These are phyloP conservation scores for Eupithecia exiguata DNA, from an alignment of 2,888 invertebrate species.

Conservation along the genomic window DNA sequence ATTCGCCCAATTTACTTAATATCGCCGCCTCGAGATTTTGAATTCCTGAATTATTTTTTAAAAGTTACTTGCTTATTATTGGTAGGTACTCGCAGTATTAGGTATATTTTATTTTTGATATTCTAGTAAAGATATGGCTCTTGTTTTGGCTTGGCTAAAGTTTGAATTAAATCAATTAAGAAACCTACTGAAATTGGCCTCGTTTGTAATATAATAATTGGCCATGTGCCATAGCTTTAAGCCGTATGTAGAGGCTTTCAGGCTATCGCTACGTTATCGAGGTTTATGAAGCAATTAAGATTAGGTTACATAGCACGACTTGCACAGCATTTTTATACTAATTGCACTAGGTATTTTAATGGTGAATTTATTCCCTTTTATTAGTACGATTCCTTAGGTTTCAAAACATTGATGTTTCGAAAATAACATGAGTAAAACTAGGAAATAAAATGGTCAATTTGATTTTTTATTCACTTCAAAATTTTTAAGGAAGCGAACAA, in stretches of 20 bases:
- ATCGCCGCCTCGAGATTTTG: too few relatives aligned
- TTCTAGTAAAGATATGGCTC: not conserved
- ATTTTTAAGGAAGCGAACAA: not conserved
- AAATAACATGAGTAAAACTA: not conserved
- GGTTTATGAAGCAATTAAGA: constrained; percentile 30
- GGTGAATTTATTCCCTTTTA: constrained; percentile 4
- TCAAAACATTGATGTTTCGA: not conserved
- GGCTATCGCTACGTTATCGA: constrained; percentile 26
- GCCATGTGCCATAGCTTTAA: not conserved
- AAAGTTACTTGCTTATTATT: too few relatives aligned
- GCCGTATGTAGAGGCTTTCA: constrained; percentile 12
- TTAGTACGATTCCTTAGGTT: not conserved
- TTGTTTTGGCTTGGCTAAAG: constrained; percentile 1
- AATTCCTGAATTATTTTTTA: too few relatives aligned
- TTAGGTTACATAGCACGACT: constrained; percentile 17
- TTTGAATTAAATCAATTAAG: not conserved
- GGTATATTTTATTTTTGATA: too few relatives aligned
- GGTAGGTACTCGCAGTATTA: too few relatives aligned
- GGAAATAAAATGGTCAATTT: not conserved
- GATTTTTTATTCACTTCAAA: not conserved
- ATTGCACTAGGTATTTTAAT: constrained; percentile 12
- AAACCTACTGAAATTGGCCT: not conserved
- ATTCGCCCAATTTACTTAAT: too few relatives aligned
- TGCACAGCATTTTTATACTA: constrained; percentile 18
- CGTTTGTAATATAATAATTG: not conserved